phyloP scores from a whole-genome alignment of 1,140 invertebrate species.

The Aphis gossypii region DNA sequence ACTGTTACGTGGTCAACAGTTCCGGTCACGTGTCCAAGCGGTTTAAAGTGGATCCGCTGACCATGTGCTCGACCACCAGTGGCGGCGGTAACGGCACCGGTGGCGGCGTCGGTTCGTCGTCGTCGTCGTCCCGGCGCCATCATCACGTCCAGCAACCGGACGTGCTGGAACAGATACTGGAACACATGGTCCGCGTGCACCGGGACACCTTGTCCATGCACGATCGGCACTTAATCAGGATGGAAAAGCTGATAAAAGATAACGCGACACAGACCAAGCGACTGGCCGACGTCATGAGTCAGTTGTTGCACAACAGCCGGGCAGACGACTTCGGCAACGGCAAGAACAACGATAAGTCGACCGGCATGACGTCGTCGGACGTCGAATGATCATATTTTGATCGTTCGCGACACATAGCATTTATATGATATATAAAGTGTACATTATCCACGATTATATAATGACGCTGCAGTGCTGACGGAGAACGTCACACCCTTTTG shows the following conservation, averaged over 20 bases:
- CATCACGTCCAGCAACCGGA: conserved; percentile 17
- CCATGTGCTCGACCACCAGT: conserved; percentile 27
- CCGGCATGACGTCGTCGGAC: conserved; percentile 3
- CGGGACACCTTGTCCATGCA: neutral
- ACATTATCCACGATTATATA: neutral
- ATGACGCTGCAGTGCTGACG: no score
- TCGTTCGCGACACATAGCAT: neutral
- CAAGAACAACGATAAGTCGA: neutral
- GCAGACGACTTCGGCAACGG: neutral
- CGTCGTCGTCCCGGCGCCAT: neutral
- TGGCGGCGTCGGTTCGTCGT: neutral
- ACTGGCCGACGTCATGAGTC: conserved; percentile 27
- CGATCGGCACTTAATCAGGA: neutral
- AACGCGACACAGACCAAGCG: conserved; percentile 15
- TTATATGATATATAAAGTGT: neutral
- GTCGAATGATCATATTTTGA: neutral
- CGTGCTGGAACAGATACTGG: conserved; percentile 46
- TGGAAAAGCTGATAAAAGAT: conserved; percentile 30
- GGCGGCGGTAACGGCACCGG: neutral
- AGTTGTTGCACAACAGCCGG: neutral
- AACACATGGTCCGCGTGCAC: conserved; percentile 6
- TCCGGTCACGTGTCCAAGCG: conserved; percentile 45
- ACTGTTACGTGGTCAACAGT: conserved; percentile 49
- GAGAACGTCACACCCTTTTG: neutral
- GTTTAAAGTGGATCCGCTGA: conserved; percentile 22